Conservation (phyloP, 92 coral and sea anemone species). For the Porites divaricata region DNA sequence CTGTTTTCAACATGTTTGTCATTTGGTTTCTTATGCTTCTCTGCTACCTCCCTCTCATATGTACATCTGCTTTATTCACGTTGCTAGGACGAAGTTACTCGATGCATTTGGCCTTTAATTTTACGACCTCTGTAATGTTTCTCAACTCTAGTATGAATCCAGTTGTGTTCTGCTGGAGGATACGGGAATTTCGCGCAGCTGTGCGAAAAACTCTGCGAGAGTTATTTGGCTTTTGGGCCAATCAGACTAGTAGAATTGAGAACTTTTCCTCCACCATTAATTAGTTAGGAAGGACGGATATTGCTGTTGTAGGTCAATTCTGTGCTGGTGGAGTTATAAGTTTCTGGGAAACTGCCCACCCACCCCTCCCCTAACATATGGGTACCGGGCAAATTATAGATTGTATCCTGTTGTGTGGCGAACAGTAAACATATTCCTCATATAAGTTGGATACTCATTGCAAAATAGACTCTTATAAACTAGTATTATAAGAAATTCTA, state of each 20-base stretch:
- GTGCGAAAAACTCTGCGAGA: constrained; percentile 31
- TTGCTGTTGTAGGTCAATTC: no score
- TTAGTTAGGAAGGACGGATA: no score
- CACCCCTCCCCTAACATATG: no score
- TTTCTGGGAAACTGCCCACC: no score
- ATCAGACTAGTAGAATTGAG: background rate
- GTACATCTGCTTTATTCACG: constrained; percentile 8
- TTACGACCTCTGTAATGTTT: constrained; percentile 47
- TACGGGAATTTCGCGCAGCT: constrained; percentile 44
- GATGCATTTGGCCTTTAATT: constrained; percentile 41
- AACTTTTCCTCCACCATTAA: background rate
- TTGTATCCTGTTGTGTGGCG: no score
- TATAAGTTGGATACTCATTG: no score
- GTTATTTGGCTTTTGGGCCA: constrained; percentile 20
- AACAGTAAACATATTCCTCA: no score
- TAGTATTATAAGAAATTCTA: no score
- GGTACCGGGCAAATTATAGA: no score
- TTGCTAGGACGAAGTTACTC: constrained; percentile 23
- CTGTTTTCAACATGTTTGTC: constrained; percentile 40
- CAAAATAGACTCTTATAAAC: no score
- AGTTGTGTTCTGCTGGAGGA: constrained; percentile 40
- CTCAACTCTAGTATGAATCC: constrained; percentile 44
- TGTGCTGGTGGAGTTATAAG: no score
- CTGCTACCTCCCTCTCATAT: constrained; percentile 35
- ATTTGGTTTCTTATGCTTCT: constrained; percentile 45